Evolutionary conservation across 2,797 vertebrate species (phyloP).

Genomic region (Eospalax fontanierii): DNA sequence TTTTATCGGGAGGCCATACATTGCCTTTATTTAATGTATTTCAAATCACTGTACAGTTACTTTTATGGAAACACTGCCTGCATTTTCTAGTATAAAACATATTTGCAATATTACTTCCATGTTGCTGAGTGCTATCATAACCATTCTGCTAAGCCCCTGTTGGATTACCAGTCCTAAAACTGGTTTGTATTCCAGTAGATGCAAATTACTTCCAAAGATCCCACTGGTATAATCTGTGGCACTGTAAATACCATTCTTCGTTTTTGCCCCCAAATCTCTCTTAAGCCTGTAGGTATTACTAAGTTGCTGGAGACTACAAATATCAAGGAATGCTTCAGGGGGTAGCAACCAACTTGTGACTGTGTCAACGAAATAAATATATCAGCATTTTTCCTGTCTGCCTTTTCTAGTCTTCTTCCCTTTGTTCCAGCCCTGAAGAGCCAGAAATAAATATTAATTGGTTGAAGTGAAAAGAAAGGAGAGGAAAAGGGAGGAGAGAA

Average conservation of each 20-base stretch:
- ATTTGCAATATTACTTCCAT: slow-evolving; percentile 91
- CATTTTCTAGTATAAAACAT: slow-evolving; percentile 99
- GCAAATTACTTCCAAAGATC: slow-evolving; percentile 93
- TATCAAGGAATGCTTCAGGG: neutral
- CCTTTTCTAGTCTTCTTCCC: neutral
- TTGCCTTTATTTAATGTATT: slow-evolving; percentile 94
- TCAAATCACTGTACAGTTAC: slow-evolving; percentile 96
- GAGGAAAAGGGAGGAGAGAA: neutral
- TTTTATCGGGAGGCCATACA: slow-evolving; percentile 94
- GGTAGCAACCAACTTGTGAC: neutral
- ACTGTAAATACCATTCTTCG: slow-evolving; percentile 94
- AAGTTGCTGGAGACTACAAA: neutral
- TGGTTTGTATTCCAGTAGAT: slow-evolving; percentile 92
- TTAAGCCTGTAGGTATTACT: neutral
- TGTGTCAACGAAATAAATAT: neutral
- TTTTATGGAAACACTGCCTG: slow-evolving; percentile 95
- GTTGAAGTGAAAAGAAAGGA: neutral
- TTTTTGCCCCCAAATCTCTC: slow-evolving; percentile 92
- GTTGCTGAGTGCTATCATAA: slow-evolving; percentile 94
- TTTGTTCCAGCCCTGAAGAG: neutral
- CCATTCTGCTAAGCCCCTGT: slow-evolving; percentile 94
- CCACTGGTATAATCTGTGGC: slow-evolving; percentile 93
- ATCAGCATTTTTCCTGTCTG: neutral
- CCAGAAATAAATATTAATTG: neutral
- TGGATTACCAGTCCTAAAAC: slow-evolving; percentile 93